Evolutionary conservation across 2,797 vertebrate species (phyloP).

Genomic region (Galagoides demidoff): DNA sequence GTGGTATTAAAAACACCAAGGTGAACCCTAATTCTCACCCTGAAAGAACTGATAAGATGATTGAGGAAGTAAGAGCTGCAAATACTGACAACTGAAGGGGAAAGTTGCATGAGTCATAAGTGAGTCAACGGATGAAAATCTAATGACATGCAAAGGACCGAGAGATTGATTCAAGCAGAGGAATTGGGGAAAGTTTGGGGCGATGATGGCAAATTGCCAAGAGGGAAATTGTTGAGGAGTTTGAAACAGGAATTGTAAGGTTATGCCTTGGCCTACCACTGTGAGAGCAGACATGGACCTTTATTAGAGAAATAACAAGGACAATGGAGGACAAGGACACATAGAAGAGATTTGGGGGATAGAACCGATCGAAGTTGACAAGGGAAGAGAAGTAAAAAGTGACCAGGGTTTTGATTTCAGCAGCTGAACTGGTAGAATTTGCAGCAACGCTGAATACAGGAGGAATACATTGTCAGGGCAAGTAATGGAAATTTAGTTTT

Average conservation of each 20-base stretch:
- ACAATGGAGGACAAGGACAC: not conserved
- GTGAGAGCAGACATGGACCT: not conserved
- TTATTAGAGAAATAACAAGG: not conserved
- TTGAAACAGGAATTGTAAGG: constrained; percentile 4
- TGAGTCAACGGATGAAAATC: not conserved
- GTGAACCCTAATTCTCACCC: not conserved
- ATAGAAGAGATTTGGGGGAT: not conserved
- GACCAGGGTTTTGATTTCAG: not conserved
- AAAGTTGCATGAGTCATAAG: not conserved
- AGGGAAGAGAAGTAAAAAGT: not conserved
- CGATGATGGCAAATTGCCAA: not conserved
- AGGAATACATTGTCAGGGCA: not conserved
- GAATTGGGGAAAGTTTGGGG: not conserved
- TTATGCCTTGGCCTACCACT: not conserved
- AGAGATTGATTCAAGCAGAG: not conserved
- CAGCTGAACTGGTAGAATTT: not conserved
- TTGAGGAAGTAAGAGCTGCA: not conserved
- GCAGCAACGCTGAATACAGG: not conserved
- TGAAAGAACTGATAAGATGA: constrained; percentile 9
- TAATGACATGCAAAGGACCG: not conserved
- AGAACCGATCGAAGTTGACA: not conserved
- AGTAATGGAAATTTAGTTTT: not conserved
- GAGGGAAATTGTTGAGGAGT: not conserved
- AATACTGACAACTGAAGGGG: not conserved
- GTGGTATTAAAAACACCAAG: not conserved